Evolutionary conservation across 2,113 vertebrate genomes (phyloP).

Genomic region (Neolamprologus falcicula): DNA sequence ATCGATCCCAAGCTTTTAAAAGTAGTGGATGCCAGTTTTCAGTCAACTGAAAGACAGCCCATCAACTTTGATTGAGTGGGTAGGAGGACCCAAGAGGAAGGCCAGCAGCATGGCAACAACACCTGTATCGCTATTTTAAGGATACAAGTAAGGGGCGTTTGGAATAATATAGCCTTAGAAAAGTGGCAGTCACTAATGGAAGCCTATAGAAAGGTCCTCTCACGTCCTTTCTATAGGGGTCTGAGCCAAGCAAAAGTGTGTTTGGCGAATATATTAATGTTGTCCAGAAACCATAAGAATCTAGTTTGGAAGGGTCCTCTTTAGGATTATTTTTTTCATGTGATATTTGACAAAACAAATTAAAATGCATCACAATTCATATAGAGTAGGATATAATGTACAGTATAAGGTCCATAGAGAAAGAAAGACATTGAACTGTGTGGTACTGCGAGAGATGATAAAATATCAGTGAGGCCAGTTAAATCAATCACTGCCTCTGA

Average conservation of each 20-base stretch:
- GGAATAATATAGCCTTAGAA: not conserved
- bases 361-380: not conserved
- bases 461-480: not conserved
- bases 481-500: slow-evolving; percentile 11
- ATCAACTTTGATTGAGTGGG: slow-evolving; percentile 55
- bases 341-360: not conserved
- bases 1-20: slow-evolving; percentile 54
- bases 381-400: not conserved
- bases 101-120: slow-evolving; percentile 20
- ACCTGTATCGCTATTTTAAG: slow-evolving; percentile 6
- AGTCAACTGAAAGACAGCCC: slow-evolving; percentile 37
- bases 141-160: not conserved
- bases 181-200: not conserved
- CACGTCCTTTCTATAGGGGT: not conserved
- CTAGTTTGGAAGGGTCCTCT: not conserved
- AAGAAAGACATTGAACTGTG: not conserved
- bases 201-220: not conserved
- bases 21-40: slow-evolving; percentile 39
- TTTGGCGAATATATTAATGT: not conserved
- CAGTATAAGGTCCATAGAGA: not conserved
- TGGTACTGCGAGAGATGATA: not conserved
- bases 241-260: not conserved
- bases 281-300: not conserved
- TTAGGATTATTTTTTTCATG: not conserved
- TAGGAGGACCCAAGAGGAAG: not conserved